These are phyloP conservation scores for Deroptyus accipitrinus DNA, from an alignment of 2,113 vertebrate genomes.

Conservation along the genomic window DNA sequence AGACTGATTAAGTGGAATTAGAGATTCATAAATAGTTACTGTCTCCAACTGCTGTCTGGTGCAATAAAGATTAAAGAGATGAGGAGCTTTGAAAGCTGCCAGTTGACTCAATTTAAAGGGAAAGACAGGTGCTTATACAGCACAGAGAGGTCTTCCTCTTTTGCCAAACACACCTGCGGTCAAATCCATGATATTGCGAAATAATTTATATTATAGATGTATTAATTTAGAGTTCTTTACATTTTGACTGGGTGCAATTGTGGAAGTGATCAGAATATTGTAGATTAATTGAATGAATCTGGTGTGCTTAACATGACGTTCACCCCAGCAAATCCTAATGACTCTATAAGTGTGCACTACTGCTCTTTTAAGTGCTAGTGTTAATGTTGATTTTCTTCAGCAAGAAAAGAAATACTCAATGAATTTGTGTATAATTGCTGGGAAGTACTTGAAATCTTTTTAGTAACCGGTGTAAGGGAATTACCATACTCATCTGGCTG, in stretches of 20 bases:
- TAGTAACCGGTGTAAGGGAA: background rate
- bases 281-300: constrained; percentile 19
- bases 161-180: background rate
- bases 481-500: background rate
- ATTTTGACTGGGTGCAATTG: background rate
- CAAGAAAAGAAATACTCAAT: background rate
- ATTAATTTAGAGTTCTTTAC: background rate
- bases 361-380: constrained; percentile 8
- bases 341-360: background rate
- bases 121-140: background rate
- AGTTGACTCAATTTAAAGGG: background rate
- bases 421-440: background rate
- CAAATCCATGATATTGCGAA: background rate
- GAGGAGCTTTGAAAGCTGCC: constrained; percentile 21
- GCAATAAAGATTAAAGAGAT: constrained; percentile 62
- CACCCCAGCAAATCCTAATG: background rate
- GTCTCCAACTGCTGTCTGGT: constrained; percentile 53
- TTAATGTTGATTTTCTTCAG: background rate
- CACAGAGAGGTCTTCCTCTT: background rate
- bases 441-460: background rate
- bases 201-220: background rate
- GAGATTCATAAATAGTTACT: constrained; percentile 70
- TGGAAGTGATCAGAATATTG: background rate
- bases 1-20: constrained; percentile 71
- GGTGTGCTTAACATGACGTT: background rate